A percentile compares a stretch with the other conserved stretches of the same genome.
phyloP scores from a whole-genome alignment of 2,888 invertebrate species.

The Polymixis lichenea region DNA sequence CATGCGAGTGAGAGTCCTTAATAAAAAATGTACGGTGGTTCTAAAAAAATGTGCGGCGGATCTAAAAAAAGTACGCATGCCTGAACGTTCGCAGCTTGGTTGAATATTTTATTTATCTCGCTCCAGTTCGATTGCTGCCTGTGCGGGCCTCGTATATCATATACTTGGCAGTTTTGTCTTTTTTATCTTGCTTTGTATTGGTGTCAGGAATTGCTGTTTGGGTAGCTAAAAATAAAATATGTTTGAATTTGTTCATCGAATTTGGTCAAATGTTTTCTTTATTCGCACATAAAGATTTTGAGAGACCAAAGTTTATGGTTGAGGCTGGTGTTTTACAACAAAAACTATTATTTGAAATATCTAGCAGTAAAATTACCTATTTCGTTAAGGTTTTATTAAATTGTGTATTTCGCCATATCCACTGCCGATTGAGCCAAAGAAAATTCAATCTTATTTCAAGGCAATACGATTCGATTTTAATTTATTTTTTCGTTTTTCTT shows the following conservation, averaged over 20 bases:
- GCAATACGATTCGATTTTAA: too few species aligned
- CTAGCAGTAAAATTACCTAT: too few species aligned
- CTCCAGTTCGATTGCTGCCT: slow-evolving; percentile 48
- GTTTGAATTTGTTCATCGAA: not conserved
- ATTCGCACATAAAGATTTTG: too few species aligned
- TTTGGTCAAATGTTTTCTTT: not conserved
- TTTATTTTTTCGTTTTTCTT: too few species aligned
- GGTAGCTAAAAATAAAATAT: slow-evolving; percentile 20
- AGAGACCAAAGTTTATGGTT: not conserved
- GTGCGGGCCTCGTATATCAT: slow-evolving; percentile 49
- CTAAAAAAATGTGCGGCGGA: slow-evolving; percentile 42
- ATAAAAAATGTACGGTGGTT: slow-evolving; percentile 47
- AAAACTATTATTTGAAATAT: not conserved
- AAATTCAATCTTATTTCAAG: too few species aligned
- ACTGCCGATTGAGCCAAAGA: too few species aligned
- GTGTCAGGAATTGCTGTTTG: not conserved
- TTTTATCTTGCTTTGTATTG: slow-evolving; percentile 12
- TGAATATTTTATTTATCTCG: slow-evolving; percentile 62
- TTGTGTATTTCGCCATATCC: too few species aligned
- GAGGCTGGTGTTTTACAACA: not conserved
- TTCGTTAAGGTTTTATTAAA: too few species aligned
- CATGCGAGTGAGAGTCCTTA: slow-evolving; percentile 23
- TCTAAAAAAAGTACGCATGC: slow-evolving; percentile 45
- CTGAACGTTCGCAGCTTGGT: slow-evolving; percentile 34
- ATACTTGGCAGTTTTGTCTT: slow-evolving; percentile 24